Base-by-base conservation (phyloP, 2,888 invertebrate genomes). In the Colostygia pectinataria region DNA sequence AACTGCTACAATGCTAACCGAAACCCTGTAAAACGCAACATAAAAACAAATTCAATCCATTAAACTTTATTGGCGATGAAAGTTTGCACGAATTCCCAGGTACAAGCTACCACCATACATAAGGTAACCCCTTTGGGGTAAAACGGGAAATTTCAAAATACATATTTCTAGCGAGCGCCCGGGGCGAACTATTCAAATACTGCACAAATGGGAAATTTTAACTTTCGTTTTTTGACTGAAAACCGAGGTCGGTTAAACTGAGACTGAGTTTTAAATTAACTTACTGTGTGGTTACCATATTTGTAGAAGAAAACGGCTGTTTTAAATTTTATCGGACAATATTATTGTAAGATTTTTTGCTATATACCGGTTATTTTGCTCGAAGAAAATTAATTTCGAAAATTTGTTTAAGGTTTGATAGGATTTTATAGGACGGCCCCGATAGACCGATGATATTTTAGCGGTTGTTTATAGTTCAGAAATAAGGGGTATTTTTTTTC, bases 181-280 rank as follows among this genome's bases (percentile, higher is more conserved):
- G 64, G 66, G 59, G 65, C 62, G 61, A 75, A 77, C 77, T 77
- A 78, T 80, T 74, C 77, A 71, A 74, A 77, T 74, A 74, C 74
- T 64, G 45, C 39, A 60, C 60, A 25, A 54, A 29, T 24, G 61
- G 68, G 57, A 61, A 67, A 67, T 72, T 78, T 77, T 66, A 58
- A 59, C 66, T 63, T 57, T 67, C 61, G 49, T 71, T 76, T 78
- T 77, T 78, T 74, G 61, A 64, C 60, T 65, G 65, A 63, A 57
- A 49, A 32, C 44, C 25, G 50, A 46, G 54, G 33, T 55, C 44
- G 51, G 55, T 46, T 18, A 38, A 50, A 50, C 47, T 47, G 45
- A 53, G 51, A 44, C 49, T 43, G 53, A 48, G 48, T 55, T 48
- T 49, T 42, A 51, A 55, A 57, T 55, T 59, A 51, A 59, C 37